These are phyloP conservation scores for Pseudomugil gertrudae DNA, from an alignment of 2,797 vertebrate genomes.

Conservation along the genomic window DNA sequence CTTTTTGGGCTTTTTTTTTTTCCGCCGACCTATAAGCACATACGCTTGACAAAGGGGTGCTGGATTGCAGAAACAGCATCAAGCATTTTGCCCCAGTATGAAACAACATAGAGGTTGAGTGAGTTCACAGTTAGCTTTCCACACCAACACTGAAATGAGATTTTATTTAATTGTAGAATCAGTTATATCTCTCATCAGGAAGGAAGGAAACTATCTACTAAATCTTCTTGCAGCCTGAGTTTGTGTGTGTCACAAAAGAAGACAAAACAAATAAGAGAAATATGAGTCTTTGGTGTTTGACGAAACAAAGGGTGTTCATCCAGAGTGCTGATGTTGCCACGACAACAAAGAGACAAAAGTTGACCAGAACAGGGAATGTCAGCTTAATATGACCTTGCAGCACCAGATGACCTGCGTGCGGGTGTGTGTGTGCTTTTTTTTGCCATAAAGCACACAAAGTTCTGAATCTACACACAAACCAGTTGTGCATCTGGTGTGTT, in stretches of 20 bases:
- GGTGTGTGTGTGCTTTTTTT: constrained; percentile 26
- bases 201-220: neutral
- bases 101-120: neutral
- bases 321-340: constrained; percentile 71
- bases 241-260: constrained; percentile 1
- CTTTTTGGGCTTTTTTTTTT: neutral
- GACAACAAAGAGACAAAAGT: constrained; percentile 84
- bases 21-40: neutral
- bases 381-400: constrained; percentile 77
- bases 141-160: constrained; percentile 18
- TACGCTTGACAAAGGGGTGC: neutral
- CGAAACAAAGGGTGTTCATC: constrained; percentile 73
- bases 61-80: neutral
- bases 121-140: neutral
- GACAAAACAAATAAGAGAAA: constrained; percentile 39
- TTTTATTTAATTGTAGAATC: constrained; percentile 30
- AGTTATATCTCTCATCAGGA: constrained; percentile 12
- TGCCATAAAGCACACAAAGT: neutral
- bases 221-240: constrained; percentile 22
- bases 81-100: neutral
- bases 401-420: constrained; percentile 50
- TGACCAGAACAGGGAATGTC: constrained; percentile 81
- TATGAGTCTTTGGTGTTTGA: constrained; percentile 60
- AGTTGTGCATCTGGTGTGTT: constrained; percentile 11
- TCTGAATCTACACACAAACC: neutral